Conservation (phyloP, 1,140 invertebrate species). For the Cyphomyrmex costatus region DNA sequence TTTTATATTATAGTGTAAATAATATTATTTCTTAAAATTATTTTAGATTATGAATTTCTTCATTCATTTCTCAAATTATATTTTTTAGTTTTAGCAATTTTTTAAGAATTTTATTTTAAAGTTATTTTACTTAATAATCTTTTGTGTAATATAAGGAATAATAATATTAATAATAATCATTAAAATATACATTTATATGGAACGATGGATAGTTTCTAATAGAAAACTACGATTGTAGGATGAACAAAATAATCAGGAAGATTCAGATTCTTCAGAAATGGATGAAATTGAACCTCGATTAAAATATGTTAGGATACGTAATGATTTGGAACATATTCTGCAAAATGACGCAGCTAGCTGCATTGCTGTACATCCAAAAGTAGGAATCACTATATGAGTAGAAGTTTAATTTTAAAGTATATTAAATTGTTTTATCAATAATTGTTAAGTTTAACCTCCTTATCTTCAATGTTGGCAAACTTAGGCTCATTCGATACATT, state of each 20-base stretch:
- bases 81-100: conserved; percentile 14
- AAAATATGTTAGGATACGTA: conserved; percentile 95
- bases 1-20: background rate
- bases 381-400: conserved; percentile 79
- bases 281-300: conserved; percentile 96
- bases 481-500: no score
- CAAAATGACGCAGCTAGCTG: conserved; percentile 96
- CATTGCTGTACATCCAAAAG: conserved; percentile 96
- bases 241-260: conserved; percentile 81
- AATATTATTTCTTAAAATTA: background rate
- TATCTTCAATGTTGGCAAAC: no score
- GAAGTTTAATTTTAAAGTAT: conserved; percentile 35
- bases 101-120: background rate
- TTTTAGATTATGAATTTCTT: background rate
- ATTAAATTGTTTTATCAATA: background rate
- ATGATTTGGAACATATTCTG: conserved; percentile 95
- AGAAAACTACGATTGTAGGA: conserved; percentile 61
- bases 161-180: no score
- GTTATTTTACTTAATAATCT: conserved; percentile 4
- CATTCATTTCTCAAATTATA: background rate
- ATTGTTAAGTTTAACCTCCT: no score
- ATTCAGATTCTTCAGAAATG: conserved; percentile 85
- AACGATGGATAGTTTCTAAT: background rate
- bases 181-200: background rate
- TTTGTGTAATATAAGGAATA: background rate